Evolutionary conservation across 2,888 invertebrate species (phyloP), one percentile per base, ranked within the genome.

Genomic region (Patella pellucida): DNA sequence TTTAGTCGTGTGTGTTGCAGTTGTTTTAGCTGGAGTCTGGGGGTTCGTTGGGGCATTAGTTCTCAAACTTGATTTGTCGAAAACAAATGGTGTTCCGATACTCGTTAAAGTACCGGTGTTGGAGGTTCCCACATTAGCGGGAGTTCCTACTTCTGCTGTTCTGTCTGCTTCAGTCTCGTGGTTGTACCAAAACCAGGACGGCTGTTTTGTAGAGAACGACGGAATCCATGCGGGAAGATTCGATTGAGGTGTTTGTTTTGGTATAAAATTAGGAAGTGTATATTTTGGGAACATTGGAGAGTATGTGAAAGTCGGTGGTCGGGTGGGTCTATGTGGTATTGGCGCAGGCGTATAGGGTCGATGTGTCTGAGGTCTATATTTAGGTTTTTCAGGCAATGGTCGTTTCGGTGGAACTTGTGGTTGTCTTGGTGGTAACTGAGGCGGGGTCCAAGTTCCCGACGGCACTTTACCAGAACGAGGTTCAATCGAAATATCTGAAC

Each of bases 401-500:
- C 27, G 41, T 69, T 27, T 50, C 9, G 9, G 19, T 23, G 31
- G 14, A 27, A n/a, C 23, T 11, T n/a, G 31, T 7, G 41, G 41
- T 41, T 41, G 41, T 41, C 41, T 41, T 41, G 41, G 41, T 9
- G 41, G 41, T 41, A 41, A 41, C n/a, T 62, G 11, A n/a, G 62
- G 62, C 12, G 62, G 62, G 7, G 19, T 62, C 62, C 62, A 62
- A 62, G 62, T 15, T 19, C n/a, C n/a, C 19, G 11, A 1, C 12
- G 62, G 62, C 19, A 19, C 12, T 62, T 62, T n/a, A 11, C 62
- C 62, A 16, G 62, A 62, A 62, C 62, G 62, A 9, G 62, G 62
- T 62, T 19, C 70, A 67, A 83, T 81, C 52, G 79, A 52, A 56
- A 84, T 71, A 72, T 82, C 82, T 1, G 84, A 74, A 73, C 82